Evolutionary conservation across 2,888 invertebrate species (phyloP), one percentile per base, ranked within the genome.

Genomic region (Morinoia aosen): DNA sequence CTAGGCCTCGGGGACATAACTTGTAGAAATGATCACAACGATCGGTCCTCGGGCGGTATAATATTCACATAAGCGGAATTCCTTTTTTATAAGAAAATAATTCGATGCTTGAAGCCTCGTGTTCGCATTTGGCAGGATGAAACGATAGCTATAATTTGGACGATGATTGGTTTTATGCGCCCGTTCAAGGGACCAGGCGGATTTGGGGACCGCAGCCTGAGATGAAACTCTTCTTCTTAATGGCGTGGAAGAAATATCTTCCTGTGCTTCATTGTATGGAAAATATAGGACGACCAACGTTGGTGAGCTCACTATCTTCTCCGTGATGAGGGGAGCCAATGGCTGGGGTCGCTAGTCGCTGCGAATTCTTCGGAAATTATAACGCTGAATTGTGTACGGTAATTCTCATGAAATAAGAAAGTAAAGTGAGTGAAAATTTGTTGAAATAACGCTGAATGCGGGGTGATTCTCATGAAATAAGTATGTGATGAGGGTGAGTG

Each of bases 111-210:
- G 14, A 76, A 76, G 33, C 25, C 76, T 33, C 76, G 76, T 76
- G 76, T 76, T 76, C 25, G 76, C 76, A 76, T 76, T 76, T 76
- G 76, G 76, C 76, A 76, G 76, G 76, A 33, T 76, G 76, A 76
- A 76, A 76, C 33, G 76, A 76, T 76, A 33, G 76, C 33, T 10
- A 76, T 76, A 76, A 76, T 76, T 76, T 33, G 76, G 76, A 76
- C 76, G 76, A 76, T 76, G 76, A 76, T 76, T 76, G 76, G 76
- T 76, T 76, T 76, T 76, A 76, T 76, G 76, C 25, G 76, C 8
- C 33, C 76, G 76, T 76, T 76, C 76, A 76, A 76, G 76, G 33
- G 76, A 76, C 76, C 76, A 61, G 76, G 76, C 33, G 76, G 76
- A 76, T 76, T 76, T 76, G 25, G 76, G 33, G 76, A 33, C 33